A percentile compares a stretch with the other conserved stretches of the same genome.
Evolutionary conservation across 2,113 vertebrate species (phyloP).

Genomic region (Melozone crissalis): DNA sequence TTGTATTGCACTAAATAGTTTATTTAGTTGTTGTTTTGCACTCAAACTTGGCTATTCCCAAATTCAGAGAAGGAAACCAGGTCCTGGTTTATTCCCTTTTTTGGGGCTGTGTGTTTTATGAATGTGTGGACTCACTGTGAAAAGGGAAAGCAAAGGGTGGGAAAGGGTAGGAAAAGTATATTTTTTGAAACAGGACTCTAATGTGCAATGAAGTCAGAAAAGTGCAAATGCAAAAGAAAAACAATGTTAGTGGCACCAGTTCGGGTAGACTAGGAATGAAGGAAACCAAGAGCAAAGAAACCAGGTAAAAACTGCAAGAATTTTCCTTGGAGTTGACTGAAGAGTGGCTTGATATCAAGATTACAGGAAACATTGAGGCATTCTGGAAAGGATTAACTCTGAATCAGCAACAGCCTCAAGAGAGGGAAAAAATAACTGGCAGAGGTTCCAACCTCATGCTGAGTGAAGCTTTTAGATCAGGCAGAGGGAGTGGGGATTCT

Average conservation of each 20-base stretch:
- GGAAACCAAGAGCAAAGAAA: not conserved
- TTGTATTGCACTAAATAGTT: too few relatives aligned
- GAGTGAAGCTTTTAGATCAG: not conserved
- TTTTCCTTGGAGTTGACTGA: not conserved
- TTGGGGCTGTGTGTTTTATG: fast-evolving
- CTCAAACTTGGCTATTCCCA: not conserved
- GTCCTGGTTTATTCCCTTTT: not conserved
- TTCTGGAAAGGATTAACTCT: not conserved
- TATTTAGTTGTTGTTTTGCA: too few relatives aligned
- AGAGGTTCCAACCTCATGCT: not conserved
- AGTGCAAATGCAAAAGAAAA: not conserved
- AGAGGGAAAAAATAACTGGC: not conserved
- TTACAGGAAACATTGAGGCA: not conserved
- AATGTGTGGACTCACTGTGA: fast-evolving
- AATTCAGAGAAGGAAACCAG: not conserved
- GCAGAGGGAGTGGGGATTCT: not conserved
- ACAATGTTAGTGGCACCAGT: too few relatives aligned
- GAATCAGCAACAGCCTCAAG: not conserved
- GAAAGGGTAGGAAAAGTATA: not conserved
- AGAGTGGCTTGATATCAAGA: not conserved
- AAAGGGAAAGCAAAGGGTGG: not conserved
- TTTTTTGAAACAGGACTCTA: not conserved
- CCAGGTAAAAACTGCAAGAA: not conserved
- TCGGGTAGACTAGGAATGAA: not conserved
- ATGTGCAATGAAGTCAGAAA: not conserved